Conservation (phyloP, 2,888 invertebrate species). For the Catocala nupta region DNA sequence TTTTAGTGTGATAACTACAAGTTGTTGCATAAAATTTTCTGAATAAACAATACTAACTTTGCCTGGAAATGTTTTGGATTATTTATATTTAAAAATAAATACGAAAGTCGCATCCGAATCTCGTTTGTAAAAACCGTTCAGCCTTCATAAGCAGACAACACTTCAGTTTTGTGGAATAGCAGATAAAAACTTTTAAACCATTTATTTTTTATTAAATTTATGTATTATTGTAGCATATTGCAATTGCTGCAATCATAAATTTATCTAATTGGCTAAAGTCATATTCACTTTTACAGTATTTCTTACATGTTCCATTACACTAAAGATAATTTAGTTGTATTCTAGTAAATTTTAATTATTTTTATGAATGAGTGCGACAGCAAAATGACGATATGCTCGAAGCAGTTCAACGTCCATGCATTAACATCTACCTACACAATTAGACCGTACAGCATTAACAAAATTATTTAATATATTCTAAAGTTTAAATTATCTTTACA, state of each 20-base stretch:
- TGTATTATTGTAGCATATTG: not conserved
- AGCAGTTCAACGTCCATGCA: not conserved
- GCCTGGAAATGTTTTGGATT: conserved; percentile 79
- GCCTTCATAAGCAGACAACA: not conserved
- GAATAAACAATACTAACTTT: conserved; percentile 86
- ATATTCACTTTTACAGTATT: not conserved
- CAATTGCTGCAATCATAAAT: not conserved
- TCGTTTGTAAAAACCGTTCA: conserved; percentile 4
- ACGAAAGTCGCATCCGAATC: conserved; percentile 23
- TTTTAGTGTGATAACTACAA: conserved; percentile 83
- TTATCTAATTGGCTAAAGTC: not conserved
- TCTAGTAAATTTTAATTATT: not conserved
- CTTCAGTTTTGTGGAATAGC: not conserved
- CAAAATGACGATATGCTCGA: not conserved
- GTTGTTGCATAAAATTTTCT: conserved; percentile 84
- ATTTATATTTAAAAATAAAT: conserved; percentile 51
- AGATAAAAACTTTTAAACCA: no score
- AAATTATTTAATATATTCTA: not conserved
- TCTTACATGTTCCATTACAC: not conserved
- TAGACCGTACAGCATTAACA: not conserved
- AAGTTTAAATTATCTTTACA: not conserved
- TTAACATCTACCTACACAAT: not conserved
- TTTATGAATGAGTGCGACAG: conserved; percentile 3
- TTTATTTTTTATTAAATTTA: no score
- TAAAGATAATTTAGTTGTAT: not conserved